Evolutionary conservation across 2,888 invertebrate genomes (phyloP).

Genomic region (Dryococelus australis): DNA sequence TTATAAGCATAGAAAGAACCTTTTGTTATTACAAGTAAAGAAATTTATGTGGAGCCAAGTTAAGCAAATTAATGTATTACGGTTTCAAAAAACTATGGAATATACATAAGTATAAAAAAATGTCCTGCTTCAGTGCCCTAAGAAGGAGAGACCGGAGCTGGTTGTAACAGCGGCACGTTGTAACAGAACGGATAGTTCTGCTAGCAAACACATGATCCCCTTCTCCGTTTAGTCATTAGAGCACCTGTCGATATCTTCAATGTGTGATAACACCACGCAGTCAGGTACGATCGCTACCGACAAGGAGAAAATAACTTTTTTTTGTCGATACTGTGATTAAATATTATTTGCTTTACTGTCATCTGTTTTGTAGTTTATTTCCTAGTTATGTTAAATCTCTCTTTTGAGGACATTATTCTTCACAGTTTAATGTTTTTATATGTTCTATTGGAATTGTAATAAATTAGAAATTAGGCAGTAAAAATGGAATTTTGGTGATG

Average conservation of each 20-base stretch:
- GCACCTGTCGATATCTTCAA: not conserved
- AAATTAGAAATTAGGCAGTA: not conserved
- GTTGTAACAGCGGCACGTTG: too few relatives aligned
- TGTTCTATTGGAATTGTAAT: not conserved
- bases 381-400: not conserved
- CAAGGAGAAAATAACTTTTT: not conserved
- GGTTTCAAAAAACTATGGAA: too few relatives aligned
- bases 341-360: not conserved
- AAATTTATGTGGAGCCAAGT: too few relatives aligned
- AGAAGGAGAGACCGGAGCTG: too few relatives aligned
- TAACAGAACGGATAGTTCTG: not conserved
- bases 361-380: not conserved
- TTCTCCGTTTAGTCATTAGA: not conserved
- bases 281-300: not conserved
- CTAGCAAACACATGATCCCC: not conserved
- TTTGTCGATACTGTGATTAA: constrained; percentile 12
- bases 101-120: too few relatives aligned
- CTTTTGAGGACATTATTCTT: not conserved
- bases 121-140: too few relatives aligned
- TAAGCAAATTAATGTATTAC: too few relatives aligned
- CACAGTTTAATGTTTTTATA: not conserved
- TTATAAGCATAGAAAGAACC: too few relatives aligned
- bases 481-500: not conserved
- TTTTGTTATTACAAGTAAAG: too few relatives aligned
- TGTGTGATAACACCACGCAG: not conserved